phyloP scores from a whole-genome alignment of 2,113 vertebrate species.

The Eulemur rufifrons region DNA sequence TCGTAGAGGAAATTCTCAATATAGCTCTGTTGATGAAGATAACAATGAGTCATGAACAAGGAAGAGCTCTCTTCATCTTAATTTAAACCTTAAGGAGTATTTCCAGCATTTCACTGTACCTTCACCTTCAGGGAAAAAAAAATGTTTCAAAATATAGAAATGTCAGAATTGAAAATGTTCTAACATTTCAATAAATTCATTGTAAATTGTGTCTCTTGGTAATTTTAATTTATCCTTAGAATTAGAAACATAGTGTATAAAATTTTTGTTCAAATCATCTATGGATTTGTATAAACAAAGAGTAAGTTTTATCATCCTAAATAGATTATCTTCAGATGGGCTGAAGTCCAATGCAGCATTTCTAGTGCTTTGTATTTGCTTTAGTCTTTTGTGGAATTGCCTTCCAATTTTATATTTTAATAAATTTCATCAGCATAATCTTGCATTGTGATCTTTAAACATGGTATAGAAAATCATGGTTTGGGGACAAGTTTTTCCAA shows the following conservation, averaged over 20 bases:
- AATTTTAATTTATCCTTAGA: background rate
- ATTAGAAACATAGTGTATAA: background rate
- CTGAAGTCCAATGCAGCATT: background rate
- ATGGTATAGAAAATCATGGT: background rate
- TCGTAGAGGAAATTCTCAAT: background rate
- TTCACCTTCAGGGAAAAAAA: background rate
- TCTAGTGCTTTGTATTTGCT: background rate
- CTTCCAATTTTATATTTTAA: constrained; percentile 6
- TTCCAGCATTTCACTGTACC: background rate
- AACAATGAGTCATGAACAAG: background rate
- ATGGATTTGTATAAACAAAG: background rate
- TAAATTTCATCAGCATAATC: background rate
- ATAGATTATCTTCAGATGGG: background rate
- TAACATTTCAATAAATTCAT: background rate
- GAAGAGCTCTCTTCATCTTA: background rate
- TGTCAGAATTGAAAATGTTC: background rate
- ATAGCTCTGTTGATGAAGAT: background rate
- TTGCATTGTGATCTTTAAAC: constrained; percentile 31
- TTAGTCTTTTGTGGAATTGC: background rate
- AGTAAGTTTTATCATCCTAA: background rate
- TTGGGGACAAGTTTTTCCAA: background rate
- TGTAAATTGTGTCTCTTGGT: background rate
- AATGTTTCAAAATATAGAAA: background rate
- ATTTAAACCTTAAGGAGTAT: background rate
- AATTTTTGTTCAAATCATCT: background rate